Conservation (phyloP, 2,797 vertebrate genomes). For the Crocidura indochinensis region DNA sequence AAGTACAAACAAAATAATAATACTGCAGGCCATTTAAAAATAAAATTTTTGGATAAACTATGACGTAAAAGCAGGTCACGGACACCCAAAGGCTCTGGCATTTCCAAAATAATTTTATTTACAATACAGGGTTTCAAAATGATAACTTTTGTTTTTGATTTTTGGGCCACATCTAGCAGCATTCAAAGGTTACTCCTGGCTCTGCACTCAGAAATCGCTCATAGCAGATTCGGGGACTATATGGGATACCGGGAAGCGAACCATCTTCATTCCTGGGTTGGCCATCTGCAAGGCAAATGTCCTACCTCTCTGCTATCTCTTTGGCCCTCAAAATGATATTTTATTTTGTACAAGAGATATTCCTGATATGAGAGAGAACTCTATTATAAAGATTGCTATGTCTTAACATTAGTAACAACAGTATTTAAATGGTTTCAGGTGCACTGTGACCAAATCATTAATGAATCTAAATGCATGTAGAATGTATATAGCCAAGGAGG, state of each 20-base stretch:
- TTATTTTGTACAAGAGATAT: slow-evolving; percentile 59
- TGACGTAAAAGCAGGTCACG: slow-evolving; percentile 61
- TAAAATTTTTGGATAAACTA: slow-evolving; percentile 20
- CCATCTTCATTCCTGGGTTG: too few species aligned
- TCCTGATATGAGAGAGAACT: background rate
- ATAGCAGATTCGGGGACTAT: too few species aligned
- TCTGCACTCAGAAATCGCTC: too few species aligned
- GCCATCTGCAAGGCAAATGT: too few species aligned
- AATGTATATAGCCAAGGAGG: background rate
- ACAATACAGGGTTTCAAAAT: slow-evolving; percentile 69
- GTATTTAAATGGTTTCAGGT: slow-evolving; percentile 38
- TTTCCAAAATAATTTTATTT: slow-evolving; percentile 76
- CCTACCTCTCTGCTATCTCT: too few species aligned
- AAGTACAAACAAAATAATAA: slow-evolving; percentile 57
- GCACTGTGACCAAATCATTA: slow-evolving; percentile 18
- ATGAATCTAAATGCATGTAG: slow-evolving; percentile 28
- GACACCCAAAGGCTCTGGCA: slow-evolving; percentile 46
- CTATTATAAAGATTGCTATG: slow-evolving; percentile 9
- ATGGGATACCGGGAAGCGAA: too few species aligned
- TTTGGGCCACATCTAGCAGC: too few species aligned
- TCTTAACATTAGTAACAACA: slow-evolving; percentile 33
- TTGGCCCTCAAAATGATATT: slow-evolving; percentile 42
- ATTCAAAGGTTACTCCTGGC: too few species aligned
- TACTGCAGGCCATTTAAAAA: slow-evolving; percentile 43
- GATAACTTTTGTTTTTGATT: too few species aligned